Base-by-base conservation (phyloP, 2,888 invertebrate genomes). In the Cancer borealis region DNA sequence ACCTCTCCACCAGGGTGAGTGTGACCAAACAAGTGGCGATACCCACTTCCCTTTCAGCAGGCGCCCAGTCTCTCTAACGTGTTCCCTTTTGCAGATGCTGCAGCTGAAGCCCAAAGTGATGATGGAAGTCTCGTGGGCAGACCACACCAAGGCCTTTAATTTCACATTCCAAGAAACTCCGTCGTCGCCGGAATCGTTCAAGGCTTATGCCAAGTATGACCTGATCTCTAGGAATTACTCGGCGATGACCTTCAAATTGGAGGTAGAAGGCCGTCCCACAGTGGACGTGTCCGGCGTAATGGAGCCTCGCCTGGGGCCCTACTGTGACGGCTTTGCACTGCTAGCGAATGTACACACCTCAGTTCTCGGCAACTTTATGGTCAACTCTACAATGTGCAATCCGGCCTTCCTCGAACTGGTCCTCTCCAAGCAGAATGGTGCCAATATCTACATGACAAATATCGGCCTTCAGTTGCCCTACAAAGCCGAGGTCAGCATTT, bases 261-360 rank as follows among this genome's bases (percentile, higher is more conserved):
- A 2, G 0, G 26, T 14, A 6, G 60, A 90, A 2, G 30, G 79
- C 0, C 66, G 66, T 0, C 17, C 94, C n/a, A 66, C 89, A 30
- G 10, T 94, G 46, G 92, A 92, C 17, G n/a, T 94, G 6, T 92
- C 94, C 49, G 94, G 92, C 10, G 79, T 90, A 49, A 17, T 94
- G 30, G 17, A 79, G n/a, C 89, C 79, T 5, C 90, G 92, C 90
- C 26, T 45, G 2, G 92, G 66, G 8, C 79, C 73, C 26, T 17
- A 49, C 10, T 94, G 94, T 60, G 45, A 66, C 45, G 94, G 94
- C 54, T 10, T 54, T 66, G 54, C 45, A 45, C 30, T 94, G 60
- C 39, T 60, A 26, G 87, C 60, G 45, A 92, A 49, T 10, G 12
- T 30, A 10, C 54, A 21, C 46, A 90, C 90, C 17, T 90, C 84